Evolutionary conservation across 1,140 invertebrate genomes (phyloP), one percentile per base, ranked within the genome.

Genomic region (Brachionus koreanus): DNA sequence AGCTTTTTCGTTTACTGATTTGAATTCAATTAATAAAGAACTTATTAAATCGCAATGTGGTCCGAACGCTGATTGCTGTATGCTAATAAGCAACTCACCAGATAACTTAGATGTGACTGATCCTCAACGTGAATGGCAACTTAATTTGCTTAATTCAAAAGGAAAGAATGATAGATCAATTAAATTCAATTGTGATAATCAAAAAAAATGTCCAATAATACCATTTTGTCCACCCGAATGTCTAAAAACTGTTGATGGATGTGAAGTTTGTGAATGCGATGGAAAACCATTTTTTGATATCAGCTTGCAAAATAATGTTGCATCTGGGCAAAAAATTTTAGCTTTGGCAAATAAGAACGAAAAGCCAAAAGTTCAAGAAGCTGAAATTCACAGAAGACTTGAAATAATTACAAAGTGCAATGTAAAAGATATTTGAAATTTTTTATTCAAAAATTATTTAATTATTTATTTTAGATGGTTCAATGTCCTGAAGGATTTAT

Each of bases 201-300:
- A 74, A 46, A 74, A 49, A 46, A 33, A 23, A 35, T 74, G 69
- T 74, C 19, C n/a, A 12, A 23, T 42, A 74, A 46, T 74, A 12
- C 69, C 69, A 10, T 74, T 74, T 46, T 74, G 69, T 74, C 69
- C 69, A 12, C 69, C 69, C 25, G 69, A 74, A 25, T 74, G 69
- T 6, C 43, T 74, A 12, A 74, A 74, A 74, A 49, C 12, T 29
- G 39, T 25, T 19, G 39, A 74, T 74, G 69, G 19, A 25, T 74
- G 69, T 33, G 69, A 74, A 25, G 69, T 74, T 46, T 74, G 69
- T 49, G 69, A 74, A 74, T 74, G 69, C 25, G 42, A 74, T 74
- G 69, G 69, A 35, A 74, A 74, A 46, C 69, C 69, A 46, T 74
- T 74, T 74, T 74, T 74, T 74, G 37, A 39, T 16, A 19, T 65